phyloP scores from a whole-genome alignment of 2,797 vertebrate species.

The Poecilia gillii region DNA sequence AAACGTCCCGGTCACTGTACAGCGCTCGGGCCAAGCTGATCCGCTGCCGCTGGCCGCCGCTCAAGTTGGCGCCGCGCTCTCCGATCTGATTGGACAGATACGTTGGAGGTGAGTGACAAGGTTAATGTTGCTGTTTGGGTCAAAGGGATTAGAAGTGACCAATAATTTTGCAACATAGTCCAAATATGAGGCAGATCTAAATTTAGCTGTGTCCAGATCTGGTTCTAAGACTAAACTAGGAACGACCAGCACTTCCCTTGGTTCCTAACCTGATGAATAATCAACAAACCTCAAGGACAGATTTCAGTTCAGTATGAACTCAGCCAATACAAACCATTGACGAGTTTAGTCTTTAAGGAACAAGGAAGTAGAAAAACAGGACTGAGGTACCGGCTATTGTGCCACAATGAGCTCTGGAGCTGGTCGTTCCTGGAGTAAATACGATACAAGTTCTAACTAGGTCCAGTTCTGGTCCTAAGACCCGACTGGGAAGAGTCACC shows the following conservation, averaged over 20 bases:
- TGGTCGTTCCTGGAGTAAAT: neutral
- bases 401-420: neutral
- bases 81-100: constrained; percentile 81
- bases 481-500: no score
- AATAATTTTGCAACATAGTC: neutral
- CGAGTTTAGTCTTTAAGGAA: neutral
- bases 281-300: neutral
- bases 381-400: neutral
- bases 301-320: neutral
- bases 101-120: neutral
- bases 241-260: neutral
- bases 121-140: neutral
- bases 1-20: constrained; percentile 89
- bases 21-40: constrained; percentile 92
- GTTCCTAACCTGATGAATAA: neutral
- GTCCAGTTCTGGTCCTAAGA: no score
- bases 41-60: constrained; percentile 91
- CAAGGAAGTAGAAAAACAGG: neutral
- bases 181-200: neutral
- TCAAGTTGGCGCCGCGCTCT: constrained; percentile 90
- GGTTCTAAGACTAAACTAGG: neutral
- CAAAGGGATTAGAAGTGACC: neutral
- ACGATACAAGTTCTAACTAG: neutral
- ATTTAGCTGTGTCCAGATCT: neutral
- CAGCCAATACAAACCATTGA: neutral